Conservation (phyloP, 2,797 vertebrate genomes). For the Pelobates cultripes region DNA sequence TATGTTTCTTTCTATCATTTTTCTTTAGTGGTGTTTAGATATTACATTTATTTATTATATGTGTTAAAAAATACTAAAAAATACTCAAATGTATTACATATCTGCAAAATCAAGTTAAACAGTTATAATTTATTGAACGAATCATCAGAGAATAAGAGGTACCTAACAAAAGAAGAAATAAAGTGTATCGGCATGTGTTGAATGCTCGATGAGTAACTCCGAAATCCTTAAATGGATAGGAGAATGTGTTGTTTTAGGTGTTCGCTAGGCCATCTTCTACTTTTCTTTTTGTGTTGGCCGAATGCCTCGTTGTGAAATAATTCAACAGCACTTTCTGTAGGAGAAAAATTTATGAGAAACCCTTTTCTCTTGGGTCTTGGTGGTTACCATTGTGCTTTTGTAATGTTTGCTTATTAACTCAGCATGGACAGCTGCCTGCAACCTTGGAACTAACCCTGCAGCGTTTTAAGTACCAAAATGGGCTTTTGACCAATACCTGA, state of each 20-base stretch:
- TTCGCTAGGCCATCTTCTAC: neutral
- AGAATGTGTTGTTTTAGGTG: constrained; percentile 38
- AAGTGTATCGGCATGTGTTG: neutral
- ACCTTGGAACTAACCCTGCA: neutral
- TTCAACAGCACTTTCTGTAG: constrained; percentile 31
- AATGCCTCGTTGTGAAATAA: constrained; percentile 42
- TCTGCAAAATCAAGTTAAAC: no score
- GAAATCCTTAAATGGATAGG: constrained; percentile 4
- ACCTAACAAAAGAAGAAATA: no score
- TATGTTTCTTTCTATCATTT: no score
- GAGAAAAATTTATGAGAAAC: constrained; percentile 34
- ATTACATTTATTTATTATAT: no score
- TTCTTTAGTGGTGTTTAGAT: no score
- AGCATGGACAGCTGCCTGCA: constrained; percentile 16
- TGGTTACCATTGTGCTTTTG: constrained; percentile 31
- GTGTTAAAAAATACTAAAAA: no score
- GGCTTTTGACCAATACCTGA: constrained; percentile 16
- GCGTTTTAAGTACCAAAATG: neutral
- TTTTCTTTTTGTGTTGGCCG: constrained; percentile 21
- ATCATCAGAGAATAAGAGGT: no score
- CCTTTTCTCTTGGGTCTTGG: constrained; percentile 19
- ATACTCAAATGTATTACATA: no score
- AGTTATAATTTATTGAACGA: no score
- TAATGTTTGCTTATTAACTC: constrained; percentile 36
- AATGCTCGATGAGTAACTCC: constrained; percentile 9